These are phyloP conservation scores for Diloba caeruleocephala DNA, from an alignment of 2,888 invertebrate species.

Conservation along the genomic window DNA sequence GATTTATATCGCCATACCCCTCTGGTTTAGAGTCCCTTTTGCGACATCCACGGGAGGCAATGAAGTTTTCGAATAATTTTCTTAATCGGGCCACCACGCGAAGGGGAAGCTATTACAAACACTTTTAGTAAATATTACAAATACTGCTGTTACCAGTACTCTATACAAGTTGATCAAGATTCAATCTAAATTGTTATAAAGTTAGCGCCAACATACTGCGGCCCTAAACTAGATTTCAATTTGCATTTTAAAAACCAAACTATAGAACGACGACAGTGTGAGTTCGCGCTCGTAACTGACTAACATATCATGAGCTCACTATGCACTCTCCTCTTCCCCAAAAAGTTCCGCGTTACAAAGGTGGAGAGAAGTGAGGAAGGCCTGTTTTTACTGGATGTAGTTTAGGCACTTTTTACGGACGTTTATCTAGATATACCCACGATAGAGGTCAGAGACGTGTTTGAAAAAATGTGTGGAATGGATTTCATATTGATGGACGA, in stretches of 20 bases:
- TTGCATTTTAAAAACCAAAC: constrained; percentile 64
- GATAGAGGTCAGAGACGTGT: constrained; percentile 38
- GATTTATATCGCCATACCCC: too few relatives aligned
- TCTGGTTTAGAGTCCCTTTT: too few relatives aligned
- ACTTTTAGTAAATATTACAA: too few relatives aligned
- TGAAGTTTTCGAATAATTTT: too few relatives aligned
- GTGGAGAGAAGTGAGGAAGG: constrained; percentile 10
- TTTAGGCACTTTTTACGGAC: constrained; percentile 52
- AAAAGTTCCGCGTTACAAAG: constrained; percentile 2
- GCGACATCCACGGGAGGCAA: too few relatives aligned
- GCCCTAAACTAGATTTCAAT: constrained; percentile 60
- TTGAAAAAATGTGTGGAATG: constrained; percentile 32
- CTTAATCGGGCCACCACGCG: too few relatives aligned
- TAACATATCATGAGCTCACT: constrained; percentile 21
- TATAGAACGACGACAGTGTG: constrained; percentile 44
- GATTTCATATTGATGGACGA: constrained; percentile 37
- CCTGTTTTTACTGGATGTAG: constrained; percentile 38
- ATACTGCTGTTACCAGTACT: too few relatives aligned
- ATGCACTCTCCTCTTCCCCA: constrained; percentile 18
- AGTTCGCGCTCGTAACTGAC: constrained; percentile 35
- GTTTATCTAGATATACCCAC: constrained; percentile 58
- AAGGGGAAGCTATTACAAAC: too few relatives aligned
- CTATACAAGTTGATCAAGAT: not conserved
- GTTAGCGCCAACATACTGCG: constrained; percentile 34
- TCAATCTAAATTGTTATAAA: constrained; percentile 24